Evolutionary conservation across 2,113 vertebrate genomes (phyloP).

Genomic region (Phodopus roborovskii): DNA sequence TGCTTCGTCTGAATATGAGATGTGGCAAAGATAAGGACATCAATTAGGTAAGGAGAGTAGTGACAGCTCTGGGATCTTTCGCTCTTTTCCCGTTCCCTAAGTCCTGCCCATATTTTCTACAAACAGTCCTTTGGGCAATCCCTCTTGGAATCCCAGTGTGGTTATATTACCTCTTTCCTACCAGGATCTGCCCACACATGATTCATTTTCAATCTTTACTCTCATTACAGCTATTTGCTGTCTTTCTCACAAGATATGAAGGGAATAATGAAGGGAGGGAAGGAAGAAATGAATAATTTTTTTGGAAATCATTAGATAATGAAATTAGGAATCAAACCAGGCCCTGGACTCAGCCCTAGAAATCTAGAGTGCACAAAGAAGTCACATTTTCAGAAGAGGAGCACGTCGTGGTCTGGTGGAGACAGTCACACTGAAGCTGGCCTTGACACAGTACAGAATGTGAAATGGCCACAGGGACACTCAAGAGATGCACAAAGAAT

Average conservation of each 20-base stretch:
- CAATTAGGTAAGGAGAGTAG: not conserved
- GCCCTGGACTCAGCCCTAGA: not conserved
- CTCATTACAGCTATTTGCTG: not conserved
- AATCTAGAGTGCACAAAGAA: not conserved
- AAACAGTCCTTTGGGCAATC: not conserved
- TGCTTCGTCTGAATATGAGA: not conserved
- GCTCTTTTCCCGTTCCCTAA: not conserved
- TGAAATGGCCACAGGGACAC: not conserved
- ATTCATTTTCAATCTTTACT: not conserved
- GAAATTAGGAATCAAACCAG: not conserved
- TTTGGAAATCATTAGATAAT: not conserved
- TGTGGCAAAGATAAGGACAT: not conserved
- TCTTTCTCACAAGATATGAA: not conserved
- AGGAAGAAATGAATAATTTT: not conserved
- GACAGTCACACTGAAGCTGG: not conserved
- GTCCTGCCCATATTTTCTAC: not conserved
- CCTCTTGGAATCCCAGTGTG: not conserved
- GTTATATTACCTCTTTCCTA: not conserved
- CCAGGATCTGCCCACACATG: not conserved
- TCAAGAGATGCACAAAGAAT: not conserved
- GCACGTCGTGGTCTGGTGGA: too few species aligned
- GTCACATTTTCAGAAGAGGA: not conserved
- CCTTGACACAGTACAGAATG: not conserved
- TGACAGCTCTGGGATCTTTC: not conserved
- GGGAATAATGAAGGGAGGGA: not conserved